A percentile compares a stretch with the other conserved stretches of the same genome.
These are phyloP conservation scores for Argyresthia goedartella DNA, from an alignment of 2,888 invertebrate species.

Conservation along the genomic window DNA sequence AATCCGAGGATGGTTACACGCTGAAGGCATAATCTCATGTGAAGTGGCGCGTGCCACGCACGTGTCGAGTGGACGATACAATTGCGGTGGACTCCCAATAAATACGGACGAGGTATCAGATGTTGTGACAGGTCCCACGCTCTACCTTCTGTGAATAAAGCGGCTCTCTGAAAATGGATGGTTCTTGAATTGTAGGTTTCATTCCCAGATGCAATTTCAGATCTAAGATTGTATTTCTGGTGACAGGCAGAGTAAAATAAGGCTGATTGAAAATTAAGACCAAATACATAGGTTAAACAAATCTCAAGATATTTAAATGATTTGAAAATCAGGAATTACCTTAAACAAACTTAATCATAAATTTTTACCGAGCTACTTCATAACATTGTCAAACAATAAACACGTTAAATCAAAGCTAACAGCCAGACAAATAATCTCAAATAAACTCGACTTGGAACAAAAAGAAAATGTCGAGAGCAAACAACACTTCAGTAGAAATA, in stretches of 20 bases:
- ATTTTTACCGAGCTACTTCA: background rate
- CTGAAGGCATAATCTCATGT: constrained; percentile 22
- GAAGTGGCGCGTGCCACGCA: constrained; percentile 31
- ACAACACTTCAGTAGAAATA: constrained; percentile 43
- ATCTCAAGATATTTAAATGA: background rate
- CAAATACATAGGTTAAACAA: background rate
- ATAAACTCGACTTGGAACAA: constrained; percentile 5
- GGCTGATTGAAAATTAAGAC: no score
- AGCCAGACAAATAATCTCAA: constrained; percentile 1
- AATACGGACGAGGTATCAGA: constrained; percentile 20
- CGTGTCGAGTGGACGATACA: constrained; percentile 24
- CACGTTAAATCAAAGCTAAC: constrained; percentile 3
- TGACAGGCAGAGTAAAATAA: no score
- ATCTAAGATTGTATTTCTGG: no score
- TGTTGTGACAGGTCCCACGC: constrained; percentile 10
- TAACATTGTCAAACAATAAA: constrained; percentile 1
- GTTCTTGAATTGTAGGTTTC: no score
- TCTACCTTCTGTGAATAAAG: background rate
- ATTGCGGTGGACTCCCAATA: constrained; percentile 30
- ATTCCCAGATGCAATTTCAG: no score
- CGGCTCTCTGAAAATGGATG: no score
- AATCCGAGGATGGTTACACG: background rate
- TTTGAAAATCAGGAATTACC: background rate
- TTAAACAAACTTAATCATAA: background rate
- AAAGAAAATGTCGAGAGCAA: constrained; percentile 24